A percentile compares a stretch with the other conserved stretches of the same genome.
phyloP scores from a whole-genome alignment of 2,113 vertebrate species.

The Pterocles orientalis region DNA sequence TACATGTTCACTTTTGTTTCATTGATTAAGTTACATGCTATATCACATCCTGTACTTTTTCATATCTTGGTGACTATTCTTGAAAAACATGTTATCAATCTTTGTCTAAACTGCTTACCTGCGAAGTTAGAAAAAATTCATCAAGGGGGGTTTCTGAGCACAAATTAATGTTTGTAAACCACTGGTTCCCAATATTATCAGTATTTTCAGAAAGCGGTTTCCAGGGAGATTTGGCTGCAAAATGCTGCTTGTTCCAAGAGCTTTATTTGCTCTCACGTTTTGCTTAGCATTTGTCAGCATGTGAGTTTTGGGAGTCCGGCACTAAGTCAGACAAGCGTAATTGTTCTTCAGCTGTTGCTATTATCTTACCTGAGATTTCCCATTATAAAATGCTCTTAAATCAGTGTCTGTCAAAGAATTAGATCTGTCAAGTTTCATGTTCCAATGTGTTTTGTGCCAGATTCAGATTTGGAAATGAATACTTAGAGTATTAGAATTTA shows the following conservation, averaged over 20 bases:
- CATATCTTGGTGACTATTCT: background rate
- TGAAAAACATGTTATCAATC: background rate
- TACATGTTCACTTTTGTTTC: background rate
- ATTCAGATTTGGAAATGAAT: background rate
- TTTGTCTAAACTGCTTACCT: background rate
- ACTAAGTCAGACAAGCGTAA: conserved; percentile 22
- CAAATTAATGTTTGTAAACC: background rate
- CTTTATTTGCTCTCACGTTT: conserved; percentile 57
- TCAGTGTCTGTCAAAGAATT: conserved; percentile 45
- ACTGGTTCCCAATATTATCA: background rate
- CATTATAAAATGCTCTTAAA: conserved; percentile 34
- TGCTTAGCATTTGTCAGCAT: conserved; percentile 20
- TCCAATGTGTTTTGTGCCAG: conserved; percentile 11
- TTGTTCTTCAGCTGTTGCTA: conserved; percentile 15
- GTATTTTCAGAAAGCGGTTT: conserved; percentile 54
- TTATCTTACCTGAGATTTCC: background rate
- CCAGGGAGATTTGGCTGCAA: conserved; percentile 30
- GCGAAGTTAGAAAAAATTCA: background rate
- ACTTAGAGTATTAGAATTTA: conserved; percentile 49
- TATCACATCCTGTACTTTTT: background rate
- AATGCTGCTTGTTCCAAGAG: conserved; percentile 29
- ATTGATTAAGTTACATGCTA: background rate
- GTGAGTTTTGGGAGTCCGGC: conserved; percentile 12
- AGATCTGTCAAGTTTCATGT: conserved; percentile 50
- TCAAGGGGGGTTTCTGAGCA: background rate